A percentile compares a stretch with the other conserved stretches of the same genome.
These are phyloP conservation scores for Lasioglossum calceatum DNA, from an alignment of 2,888 invertebrate genomes.

Conservation along the genomic window DNA sequence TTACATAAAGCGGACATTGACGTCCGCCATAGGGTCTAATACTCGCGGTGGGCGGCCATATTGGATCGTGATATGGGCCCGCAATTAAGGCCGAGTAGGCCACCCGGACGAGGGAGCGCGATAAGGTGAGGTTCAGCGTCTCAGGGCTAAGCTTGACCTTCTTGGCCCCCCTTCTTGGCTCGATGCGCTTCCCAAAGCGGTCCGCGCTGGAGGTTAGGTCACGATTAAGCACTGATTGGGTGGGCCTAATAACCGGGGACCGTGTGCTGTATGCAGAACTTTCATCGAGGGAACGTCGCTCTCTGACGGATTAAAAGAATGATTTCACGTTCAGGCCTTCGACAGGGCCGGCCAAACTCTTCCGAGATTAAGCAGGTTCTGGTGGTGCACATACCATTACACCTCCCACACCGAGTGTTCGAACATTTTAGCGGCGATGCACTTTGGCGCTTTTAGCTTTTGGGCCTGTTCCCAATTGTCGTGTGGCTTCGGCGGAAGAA, in stretches of 20 bases:
- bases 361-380: not conserved
- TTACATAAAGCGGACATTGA: constrained; percentile 75
- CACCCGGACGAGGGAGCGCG: constrained; percentile 83
- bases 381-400: not conserved
- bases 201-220: constrained; percentile 77
- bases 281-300: constrained; percentile 67
- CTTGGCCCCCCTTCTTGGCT: constrained; percentile 69
- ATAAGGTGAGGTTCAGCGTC: constrained; percentile 82
- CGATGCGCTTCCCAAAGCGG: constrained; percentile 74
- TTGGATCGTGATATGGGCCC: constrained; percentile 84
- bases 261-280: constrained; percentile 72
- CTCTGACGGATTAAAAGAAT: constrained; percentile 57
- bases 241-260: constrained; percentile 80
- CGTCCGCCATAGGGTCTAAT: constrained; percentile 74
- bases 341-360: not conserved
- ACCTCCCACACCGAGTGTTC: not conserved
- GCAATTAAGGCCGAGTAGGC: constrained; percentile 84
- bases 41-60: constrained; percentile 83
- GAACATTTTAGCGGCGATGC: not conserved
- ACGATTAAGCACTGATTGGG: constrained; percentile 81
- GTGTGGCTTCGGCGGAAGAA: not conserved
- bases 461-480: not conserved
- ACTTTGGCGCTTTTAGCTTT: not conserved
- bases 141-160: constrained; percentile 81
- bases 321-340: constrained; percentile 53